Evolutionary conservation across 1,140 invertebrate species (phyloP).

Genomic region (Drosophila triauraria): DNA sequence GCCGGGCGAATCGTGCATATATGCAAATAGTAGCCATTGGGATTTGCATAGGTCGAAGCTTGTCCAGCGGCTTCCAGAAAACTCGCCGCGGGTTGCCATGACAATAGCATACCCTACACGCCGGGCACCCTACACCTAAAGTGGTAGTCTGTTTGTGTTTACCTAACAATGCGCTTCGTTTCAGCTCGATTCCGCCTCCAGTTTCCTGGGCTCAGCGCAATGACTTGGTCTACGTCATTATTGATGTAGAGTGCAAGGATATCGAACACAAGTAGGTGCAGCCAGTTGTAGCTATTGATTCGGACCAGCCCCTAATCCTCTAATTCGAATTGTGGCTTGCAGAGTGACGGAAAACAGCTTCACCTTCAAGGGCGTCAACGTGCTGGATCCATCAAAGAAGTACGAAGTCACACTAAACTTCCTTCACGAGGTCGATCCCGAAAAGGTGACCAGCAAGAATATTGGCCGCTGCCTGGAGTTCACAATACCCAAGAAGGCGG

Average conservation of each 20-base stretch:
- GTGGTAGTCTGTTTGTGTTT: slow-evolving; percentile 30
- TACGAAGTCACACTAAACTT: slow-evolving; percentile 95
- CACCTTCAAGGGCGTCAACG: slow-evolving; percentile 93
- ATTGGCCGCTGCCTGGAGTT: slow-evolving; percentile 92
- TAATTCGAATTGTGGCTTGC: not conserved
- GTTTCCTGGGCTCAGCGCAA: slow-evolving; percentile 96
- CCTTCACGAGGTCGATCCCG: slow-evolving; percentile 92
- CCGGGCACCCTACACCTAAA: not conserved
- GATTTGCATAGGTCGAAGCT: slow-evolving; percentile 30
- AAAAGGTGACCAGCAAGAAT: slow-evolving; percentile 89
- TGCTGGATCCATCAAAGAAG: slow-evolving; percentile 92
- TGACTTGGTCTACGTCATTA: slow-evolving; percentile 92
- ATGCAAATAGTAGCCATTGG: slow-evolving; percentile 41
- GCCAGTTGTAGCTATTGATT: not conserved
- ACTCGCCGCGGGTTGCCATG: slow-evolving; percentile 51
- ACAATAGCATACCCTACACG: not conserved
- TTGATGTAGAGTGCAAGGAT: slow-evolving; percentile 95
- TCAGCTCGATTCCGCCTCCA: slow-evolving; percentile 89
- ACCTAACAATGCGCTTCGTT: slow-evolving; percentile 33
- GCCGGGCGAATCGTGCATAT: slow-evolving; percentile 10
- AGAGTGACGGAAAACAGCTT: slow-evolving; percentile 92
- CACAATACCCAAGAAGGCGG: slow-evolving; percentile 87
- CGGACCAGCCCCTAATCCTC: not conserved
- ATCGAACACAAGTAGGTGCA: slow-evolving; percentile 89
- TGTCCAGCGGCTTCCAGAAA: slow-evolving; percentile 28